Evolutionary conservation across 1,140 invertebrate species (phyloP), one percentile per base, ranked within the genome.

Genomic region (Orchestia grillus): DNA sequence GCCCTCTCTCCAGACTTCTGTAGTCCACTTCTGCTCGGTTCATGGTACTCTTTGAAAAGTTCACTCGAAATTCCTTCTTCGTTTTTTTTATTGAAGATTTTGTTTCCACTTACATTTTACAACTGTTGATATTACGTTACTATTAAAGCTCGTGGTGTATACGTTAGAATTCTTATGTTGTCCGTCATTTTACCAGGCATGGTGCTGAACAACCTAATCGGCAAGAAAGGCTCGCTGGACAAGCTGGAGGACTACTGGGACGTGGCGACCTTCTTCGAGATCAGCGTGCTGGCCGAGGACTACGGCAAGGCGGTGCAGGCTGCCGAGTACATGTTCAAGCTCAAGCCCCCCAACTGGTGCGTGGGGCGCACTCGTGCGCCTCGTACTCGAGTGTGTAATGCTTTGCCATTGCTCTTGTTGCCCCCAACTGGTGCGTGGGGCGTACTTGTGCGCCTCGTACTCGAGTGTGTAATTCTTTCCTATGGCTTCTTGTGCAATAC

Each of bases 261-360:
- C 97, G 99, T 99, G 16, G 99, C 99, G 0, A 99, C 99, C 0
- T 99, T 99, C 97, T 99, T 99, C 97, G 99, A 99, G 97, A 99
- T 99, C 96, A 99, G 99, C 96, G 99, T 99, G 0, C 97, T 99
- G 40, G 99, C 99, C 40, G 99, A 99, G 97, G 99, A 99, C 97
- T 99, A 99, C 97, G 98, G 98, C 6, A 99, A 99, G 97, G 99
- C 99, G 15, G 98, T 99, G 97, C 99, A 99, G 98, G 99, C 99
- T 41, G 99, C 99, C 1, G 99, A 99, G 97, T 99, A 99, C 97
- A 99, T 99, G 99, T 99, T 99, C 97, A 99, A 99, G 97, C 97
- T 99, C 91, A 99, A 99, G 98, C 99, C 99, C 87, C 99, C 99
- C 0, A 99, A 99, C 97, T 99, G 99, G 99, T 98, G 97, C 96